Evolutionary conservation across 1,140 invertebrate species (phyloP), one percentile per base, ranked within the genome.

Genomic region (Conopomorpha cramerella): DNA sequence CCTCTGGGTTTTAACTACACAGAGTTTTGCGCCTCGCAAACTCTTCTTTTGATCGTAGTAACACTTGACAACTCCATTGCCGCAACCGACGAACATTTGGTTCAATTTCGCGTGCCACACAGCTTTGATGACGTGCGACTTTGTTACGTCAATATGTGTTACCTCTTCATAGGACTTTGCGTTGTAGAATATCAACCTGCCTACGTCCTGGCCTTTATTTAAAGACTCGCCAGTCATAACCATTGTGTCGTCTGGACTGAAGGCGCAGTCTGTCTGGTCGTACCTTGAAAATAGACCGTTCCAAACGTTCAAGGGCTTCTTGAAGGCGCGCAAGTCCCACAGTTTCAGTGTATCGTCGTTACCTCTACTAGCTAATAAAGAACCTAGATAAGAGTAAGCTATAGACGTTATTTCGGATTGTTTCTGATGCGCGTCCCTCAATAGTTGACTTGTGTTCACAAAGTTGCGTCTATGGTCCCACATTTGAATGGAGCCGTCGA

Each of bases 41-140:
- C 92, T 95, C 31, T 84, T 81, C 36, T 89, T 85, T 1, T 90
- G 85, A 68, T 98, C 95, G 51, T 98, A 99, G 53, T 88, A 95
- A 30, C 93, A 86, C 55, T 95, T 93, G 0, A 96, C 86, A 1
- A 84, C 81, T 0, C 97, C 97, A 77, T 98, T 92, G 2, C 92
- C 93, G 55, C 91, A 91, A 0, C 95, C 92, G 7, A 95, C 85
- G 39, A 99, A 92, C 39, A 99, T 88, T 60, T 99, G 97, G 71
- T 99, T 98, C 1, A 99, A 70, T 70, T 95, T 95, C 0, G 96
- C 92, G 79, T 99, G 97, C 97, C 97, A 99, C 1, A 92, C 59
- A 2, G 87, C 86, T 57, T 95, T 90, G 16, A 99, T 92, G 0
- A 96, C 85, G 59, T 93, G 90, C 0, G 92, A 89, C 51, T 89